Base-by-base conservation (phyloP, 1,140 invertebrate genomes). In the Chironomus tepperi region DNA sequence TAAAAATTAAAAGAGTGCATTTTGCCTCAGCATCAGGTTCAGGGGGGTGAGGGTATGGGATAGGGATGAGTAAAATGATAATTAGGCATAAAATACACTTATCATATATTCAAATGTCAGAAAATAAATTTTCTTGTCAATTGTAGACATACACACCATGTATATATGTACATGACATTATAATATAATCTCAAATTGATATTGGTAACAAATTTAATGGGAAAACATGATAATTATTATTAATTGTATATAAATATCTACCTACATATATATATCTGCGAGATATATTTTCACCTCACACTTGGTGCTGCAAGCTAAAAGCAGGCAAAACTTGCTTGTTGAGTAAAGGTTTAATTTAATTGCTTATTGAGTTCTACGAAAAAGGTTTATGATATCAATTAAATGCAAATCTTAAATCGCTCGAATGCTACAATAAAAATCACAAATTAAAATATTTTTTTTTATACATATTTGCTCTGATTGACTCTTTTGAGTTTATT, bases 171-270 rank as follows among this genome's bases (percentile, higher is more conserved):
- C 5, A 57, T 34, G 24, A 12, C 12, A n/a, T n/a, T 57, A 57
- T 57, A 47, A 47, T 10, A 47, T 47, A 47, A 15, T 10, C 12
- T 57, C 12, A 57, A n/a, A 47, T 47, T 47, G 8, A 47, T 47
- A 47, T 47, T n/a, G 47, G n/a, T 12, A 15, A 57, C 47, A 57
- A 57, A 57, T 57, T 57, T 57, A 57, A 57, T 57, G 12, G 12
- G 47, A 57, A 57, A n/a, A 5, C 47, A 57, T 57, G 12, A 57
- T 57, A 57, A 57, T 57, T 57, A 57, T 57, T 57, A 57, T 57
- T 57, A 57, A 57, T 57, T 57, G 47, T 57, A 57, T 57, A 57
- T 57, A 57, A 57, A 57, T 57, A 57, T 57, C 10, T 57, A n/a
- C 47, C 47, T 57, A 57, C 47, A 57, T 57, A 9, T n/a, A n/a